A percentile compares a stretch with the other conserved stretches of the same genome.
Conservation (phyloP, 1,140 invertebrate species). For the Scaptomyza pallida region DNA sequence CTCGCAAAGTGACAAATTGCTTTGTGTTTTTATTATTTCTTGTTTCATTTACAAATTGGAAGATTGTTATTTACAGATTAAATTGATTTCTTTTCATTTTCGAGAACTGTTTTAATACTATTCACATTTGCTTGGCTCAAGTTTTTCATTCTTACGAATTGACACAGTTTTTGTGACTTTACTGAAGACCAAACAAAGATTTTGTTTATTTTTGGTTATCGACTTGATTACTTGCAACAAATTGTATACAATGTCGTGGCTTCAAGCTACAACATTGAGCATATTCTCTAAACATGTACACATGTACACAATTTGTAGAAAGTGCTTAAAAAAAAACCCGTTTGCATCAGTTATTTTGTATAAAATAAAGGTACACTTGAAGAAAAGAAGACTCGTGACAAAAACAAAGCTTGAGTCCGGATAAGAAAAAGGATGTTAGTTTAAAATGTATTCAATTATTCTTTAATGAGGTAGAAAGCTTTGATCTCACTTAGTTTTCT, state of each 20-base stretch:
- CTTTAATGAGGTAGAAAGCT: too few relatives aligned
- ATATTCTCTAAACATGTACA: not conserved
- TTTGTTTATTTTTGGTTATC: not conserved
- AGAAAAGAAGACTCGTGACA: not conserved
- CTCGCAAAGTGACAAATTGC: conserved; percentile 7
- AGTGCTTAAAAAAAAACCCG: conserved; percentile 33
- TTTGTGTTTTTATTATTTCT: not conserved
- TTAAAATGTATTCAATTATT: too few relatives aligned
- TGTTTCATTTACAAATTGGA: too few relatives aligned
- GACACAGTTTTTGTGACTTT: not conserved
- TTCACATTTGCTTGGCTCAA: too few relatives aligned
- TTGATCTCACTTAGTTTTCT: too few relatives aligned
- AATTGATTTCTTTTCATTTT: too few relatives aligned
- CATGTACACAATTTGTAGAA: conserved; percentile 12
- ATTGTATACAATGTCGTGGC: not conserved
- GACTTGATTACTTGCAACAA: not conserved
- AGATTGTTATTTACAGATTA: too few relatives aligned
- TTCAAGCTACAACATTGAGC: not conserved
- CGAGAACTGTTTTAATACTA: too few relatives aligned
- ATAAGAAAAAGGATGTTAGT: too few relatives aligned
- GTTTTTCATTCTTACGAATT: not conserved
- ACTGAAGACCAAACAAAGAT: not conserved
- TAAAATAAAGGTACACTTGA: not conserved
- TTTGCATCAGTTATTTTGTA: conserved; percentile 34
- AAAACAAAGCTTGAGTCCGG: too few relatives aligned